phyloP scores from a whole-genome alignment of 2,113 vertebrate species.

The Odontophorus gujanensis region DNA sequence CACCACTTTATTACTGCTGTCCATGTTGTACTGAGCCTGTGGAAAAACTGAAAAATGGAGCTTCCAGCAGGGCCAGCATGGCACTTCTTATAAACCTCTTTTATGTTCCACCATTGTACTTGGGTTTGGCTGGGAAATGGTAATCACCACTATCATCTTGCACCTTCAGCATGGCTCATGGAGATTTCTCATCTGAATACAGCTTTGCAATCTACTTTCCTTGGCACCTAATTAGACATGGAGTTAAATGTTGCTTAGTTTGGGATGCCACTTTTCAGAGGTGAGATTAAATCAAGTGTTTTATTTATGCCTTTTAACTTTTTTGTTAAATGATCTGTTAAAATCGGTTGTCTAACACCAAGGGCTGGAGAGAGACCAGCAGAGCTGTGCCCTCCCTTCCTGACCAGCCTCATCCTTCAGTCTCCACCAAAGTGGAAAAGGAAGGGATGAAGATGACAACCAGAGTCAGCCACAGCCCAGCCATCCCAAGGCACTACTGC shows the following conservation, averaged over 20 bases:
- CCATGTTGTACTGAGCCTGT: neutral
- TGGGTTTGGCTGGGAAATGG: neutral
- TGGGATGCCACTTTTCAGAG: neutral
- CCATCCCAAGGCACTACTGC: accelerated
- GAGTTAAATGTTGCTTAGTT: neutral
- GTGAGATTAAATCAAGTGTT: neutral
- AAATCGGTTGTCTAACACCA: neutral
- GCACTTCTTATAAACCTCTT: conserved; percentile 34
- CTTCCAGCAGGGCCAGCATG: conserved; percentile 22
- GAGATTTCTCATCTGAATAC: neutral
- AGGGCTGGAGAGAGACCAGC: neutral
- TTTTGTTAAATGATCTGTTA: neutral
- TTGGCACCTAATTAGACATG: accelerated
- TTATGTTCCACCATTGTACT: neutral
- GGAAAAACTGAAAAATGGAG: conserved; percentile 65
- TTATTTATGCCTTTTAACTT: neutral
- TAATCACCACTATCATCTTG: neutral
- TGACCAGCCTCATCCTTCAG: accelerated
- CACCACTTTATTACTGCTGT: neutral
- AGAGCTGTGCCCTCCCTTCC: neutral
- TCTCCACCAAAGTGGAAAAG: neutral
- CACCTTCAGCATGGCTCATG: neutral
- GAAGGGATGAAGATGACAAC: accelerated
- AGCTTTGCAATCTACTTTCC: neutral
- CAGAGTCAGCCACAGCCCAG: neutral